Evolutionary conservation across 2,797 vertebrate genomes (phyloP), one percentile per base, ranked within the genome.

Genomic region (Poecilia velifera): DNA sequence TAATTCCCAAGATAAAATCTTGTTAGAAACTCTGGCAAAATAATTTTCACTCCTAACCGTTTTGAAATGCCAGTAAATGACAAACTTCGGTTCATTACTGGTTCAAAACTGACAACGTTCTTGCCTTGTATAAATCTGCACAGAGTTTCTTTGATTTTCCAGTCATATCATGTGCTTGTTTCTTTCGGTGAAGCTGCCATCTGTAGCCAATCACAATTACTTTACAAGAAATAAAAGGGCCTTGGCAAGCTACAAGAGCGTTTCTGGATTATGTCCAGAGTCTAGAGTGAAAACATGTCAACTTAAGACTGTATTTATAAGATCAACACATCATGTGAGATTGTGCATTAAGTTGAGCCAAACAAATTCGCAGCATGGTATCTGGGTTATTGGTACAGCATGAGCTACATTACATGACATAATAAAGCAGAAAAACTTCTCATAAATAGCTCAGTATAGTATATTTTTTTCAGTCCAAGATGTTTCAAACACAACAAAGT

Each of bases 351-450:
- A 6, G 6, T n/a, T 20, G 62, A 76, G 59, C 41, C 68, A 6
- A 76, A 72, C n/a, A 39, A 51, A 59, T 64, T 78, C 1, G 70
- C 49, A 82, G 59, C 34, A 59, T 76, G 66, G 22, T 20, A 16
- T 62, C 45, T 47, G 57, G 9, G 73, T 51, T 36, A 45, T 45
- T n/a, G 13, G 6, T 45, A 31, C n/a, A 73, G 53, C 66, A 73
- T 43, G 22, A 75, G 34, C n/a, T 71, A 14, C 12, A 36, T 18
- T 18, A 28, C 25, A 28, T 16, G 2, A 16, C 25, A 28, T 28
- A 13, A 55, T 22, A 45, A 62, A 46, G 7, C 55, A 12, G 64
- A 43, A 71, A 49, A 55, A 39, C 22, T 18, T 6, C 13, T 28
- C 25, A 74, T 55, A 39, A n/a, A 55, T 13, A 8, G 45, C 74